These are phyloP conservation scores for Clarias fuscus DNA, from an alignment of 2,797 vertebrate genomes.

Conservation along the genomic window DNA sequence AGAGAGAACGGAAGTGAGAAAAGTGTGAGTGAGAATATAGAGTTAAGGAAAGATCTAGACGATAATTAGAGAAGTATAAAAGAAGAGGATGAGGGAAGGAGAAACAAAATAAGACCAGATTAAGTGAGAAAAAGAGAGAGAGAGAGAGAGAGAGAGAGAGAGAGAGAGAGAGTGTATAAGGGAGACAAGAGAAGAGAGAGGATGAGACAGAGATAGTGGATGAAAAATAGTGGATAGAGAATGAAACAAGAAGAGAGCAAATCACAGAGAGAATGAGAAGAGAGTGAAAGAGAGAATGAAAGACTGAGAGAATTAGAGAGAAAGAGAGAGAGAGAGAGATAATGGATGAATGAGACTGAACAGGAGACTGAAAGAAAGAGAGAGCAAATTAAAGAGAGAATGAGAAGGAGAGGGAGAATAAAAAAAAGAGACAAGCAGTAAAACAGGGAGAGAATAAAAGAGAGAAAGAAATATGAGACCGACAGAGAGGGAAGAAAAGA, in stretches of 20 bases:
- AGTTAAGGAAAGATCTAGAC: conserved; percentile 13
- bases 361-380: too few species aligned
- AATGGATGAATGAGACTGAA: too few species aligned
- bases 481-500: too few species aligned
- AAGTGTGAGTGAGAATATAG: neutral
- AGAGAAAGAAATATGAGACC: neutral
- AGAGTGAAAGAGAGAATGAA: too few species aligned
- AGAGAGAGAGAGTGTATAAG: neutral
- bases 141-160: neutral
- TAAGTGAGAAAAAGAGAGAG: neutral
- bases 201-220: neutral
- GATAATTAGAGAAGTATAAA: neutral
- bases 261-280: too few species aligned
- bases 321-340: too few species aligned
- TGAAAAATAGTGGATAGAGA: too few species aligned
- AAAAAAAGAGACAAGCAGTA: neutral
- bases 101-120: neutral
- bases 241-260: too few species aligned
- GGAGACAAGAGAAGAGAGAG: neutral
- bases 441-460: neutral
- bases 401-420: conserved; percentile 33
- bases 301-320: too few species aligned
- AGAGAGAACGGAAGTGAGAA: neutral
- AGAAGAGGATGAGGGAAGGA: neutral
- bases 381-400: neutral